Conservation (phyloP, 1,140 invertebrate genomes). For the Lordiphosa mommai region DNA sequence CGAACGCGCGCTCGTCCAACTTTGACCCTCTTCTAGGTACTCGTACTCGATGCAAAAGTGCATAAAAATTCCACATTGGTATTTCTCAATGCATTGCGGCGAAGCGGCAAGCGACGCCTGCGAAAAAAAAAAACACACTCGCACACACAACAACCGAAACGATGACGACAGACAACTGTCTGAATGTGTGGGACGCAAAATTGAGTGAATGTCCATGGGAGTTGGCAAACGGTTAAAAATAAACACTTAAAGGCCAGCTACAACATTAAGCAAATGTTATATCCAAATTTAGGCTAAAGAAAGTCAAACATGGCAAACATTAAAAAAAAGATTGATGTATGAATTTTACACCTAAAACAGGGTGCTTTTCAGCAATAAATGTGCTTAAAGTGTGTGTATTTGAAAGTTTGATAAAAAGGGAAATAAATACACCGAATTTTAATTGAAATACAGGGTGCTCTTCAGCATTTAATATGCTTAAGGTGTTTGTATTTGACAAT, state of each 20-base stretch:
- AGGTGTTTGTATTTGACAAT: no score
- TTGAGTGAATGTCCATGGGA: constrained; percentile 53
- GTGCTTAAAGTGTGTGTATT: no score
- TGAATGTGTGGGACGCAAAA: constrained; percentile 30
- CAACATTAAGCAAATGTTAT: no score
- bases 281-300: no score
- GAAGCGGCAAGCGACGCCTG: constrained; percentile 70
- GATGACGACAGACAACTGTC: constrained; percentile 12
- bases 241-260: constrained; percentile 4
- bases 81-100: constrained; percentile 66
- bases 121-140: constrained; percentile 38
- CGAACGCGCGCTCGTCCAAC: constrained; percentile 70
- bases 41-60: constrained; percentile 60
- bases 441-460: no score
- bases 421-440: no score
- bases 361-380: no score
- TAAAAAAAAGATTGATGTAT: no score
- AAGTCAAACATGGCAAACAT: no score
- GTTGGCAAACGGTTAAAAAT: constrained; percentile 7
- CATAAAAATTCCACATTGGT: constrained; percentile 59
- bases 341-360: no score
- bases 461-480: no score
- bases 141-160: not conserved
- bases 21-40: constrained; percentile 62
- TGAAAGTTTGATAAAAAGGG: no score